A percentile compares a stretch with the other conserved stretches of the same genome.
Conservation (phyloP, 2,113 vertebrate species). For the Hippolais icterina region DNA sequence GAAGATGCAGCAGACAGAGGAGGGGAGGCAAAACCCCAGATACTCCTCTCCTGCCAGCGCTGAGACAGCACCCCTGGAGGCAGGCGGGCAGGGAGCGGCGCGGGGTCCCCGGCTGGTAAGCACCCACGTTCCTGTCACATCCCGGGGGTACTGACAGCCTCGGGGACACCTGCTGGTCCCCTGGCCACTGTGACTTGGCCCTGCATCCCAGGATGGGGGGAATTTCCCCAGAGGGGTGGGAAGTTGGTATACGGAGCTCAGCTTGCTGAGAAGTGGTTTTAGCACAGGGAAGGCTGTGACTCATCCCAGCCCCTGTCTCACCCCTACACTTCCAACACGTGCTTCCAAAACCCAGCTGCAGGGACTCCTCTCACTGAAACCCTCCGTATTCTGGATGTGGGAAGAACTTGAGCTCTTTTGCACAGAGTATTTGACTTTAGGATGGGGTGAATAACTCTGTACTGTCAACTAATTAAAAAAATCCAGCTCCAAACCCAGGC, state of each 20-base stretch:
- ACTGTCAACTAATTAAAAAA: background rate
- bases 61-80: background rate
- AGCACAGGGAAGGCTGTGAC: background rate
- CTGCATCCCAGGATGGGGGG: accelerated
- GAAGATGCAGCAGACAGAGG: background rate
- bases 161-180: background rate
- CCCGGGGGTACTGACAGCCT: background rate
- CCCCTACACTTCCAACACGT: accelerated
- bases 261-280: background rate
- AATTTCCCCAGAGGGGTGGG: background rate
- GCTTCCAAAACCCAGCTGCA: background rate
- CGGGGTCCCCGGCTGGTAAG: background rate
- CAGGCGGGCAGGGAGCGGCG: background rate
- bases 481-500: background rate
- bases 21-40: background rate
- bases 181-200: background rate
- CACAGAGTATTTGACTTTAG: background rate
- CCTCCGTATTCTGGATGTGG: accelerated
- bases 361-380: background rate
- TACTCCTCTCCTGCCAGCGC: background rate
- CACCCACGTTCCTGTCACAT: background rate
- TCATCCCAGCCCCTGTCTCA: background rate
- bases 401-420: background rate
- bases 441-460: background rate
- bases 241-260: background rate